A percentile compares a stretch with the other conserved stretches of the same genome.
phyloP scores from a whole-genome alignment of 2,113 vertebrate genomes.

The Antidorcas marsupialis region DNA sequence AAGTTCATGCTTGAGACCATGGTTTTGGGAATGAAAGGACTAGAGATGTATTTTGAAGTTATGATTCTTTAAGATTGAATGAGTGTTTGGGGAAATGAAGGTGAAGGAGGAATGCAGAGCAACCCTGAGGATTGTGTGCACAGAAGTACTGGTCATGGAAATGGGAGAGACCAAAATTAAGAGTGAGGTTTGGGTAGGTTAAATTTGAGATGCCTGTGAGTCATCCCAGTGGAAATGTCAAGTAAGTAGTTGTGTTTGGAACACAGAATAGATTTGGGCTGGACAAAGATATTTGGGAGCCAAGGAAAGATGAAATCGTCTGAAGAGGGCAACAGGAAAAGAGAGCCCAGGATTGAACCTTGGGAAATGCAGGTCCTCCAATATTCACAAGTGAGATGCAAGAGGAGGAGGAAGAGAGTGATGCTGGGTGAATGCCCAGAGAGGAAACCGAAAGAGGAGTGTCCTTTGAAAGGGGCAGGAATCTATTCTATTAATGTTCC shows the following conservation, averaged over 20 bases:
- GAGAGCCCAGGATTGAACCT: background rate
- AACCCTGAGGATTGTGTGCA: background rate
- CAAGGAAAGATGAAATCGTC: background rate
- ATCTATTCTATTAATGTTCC: background rate
- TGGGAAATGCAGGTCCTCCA: background rate
- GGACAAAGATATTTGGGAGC: background rate
- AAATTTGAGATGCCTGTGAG: background rate
- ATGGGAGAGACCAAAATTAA: background rate
- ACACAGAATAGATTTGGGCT: background rate
- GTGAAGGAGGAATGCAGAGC: background rate
- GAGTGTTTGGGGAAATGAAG: background rate
- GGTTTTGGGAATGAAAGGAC: background rate
- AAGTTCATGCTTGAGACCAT: background rate
- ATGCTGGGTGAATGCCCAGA: background rate
- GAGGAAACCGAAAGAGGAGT: background rate
- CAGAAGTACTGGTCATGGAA: background rate
- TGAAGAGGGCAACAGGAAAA: background rate
- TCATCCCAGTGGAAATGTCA: constrained; percentile 46
- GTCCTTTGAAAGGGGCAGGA: background rate
- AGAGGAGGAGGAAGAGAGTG: background rate
- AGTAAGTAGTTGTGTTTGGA: background rate
- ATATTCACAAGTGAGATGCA: background rate
- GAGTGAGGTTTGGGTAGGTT: background rate
- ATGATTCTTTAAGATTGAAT: background rate
- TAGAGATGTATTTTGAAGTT: background rate